phyloP scores from a whole-genome alignment of 2,888 invertebrate genomes.

The Lasioglossum lativentre region DNA sequence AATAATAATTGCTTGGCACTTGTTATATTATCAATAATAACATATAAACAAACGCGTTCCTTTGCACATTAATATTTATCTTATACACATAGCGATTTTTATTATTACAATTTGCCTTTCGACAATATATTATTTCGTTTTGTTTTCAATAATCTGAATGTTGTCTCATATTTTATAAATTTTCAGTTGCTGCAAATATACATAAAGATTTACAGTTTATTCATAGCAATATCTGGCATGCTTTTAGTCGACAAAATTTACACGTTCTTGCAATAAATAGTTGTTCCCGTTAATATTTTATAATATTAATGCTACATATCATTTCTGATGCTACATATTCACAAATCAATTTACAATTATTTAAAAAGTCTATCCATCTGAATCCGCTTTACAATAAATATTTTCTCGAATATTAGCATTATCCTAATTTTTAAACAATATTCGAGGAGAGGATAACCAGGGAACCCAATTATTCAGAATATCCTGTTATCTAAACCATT shows the following conservation, averaged over 20 bases:
- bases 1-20: background rate
- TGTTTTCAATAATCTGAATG: too few species aligned
- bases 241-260: too few species aligned
- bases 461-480: conserved; percentile 5
- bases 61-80: background rate
- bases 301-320: too few species aligned
- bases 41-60: background rate
- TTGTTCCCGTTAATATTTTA: background rate
- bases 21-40: background rate
- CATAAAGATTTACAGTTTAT: background rate
- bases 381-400: too few species aligned
- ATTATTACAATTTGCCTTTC: background rate
- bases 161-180: background rate
- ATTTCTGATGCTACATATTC: background rate
- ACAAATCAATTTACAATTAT: background rate
- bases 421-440: background rate
- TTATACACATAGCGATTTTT: background rate
- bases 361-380: background rate
- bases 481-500: conserved; percentile 1
- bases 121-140: background rate
- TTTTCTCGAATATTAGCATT: background rate
- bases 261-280: background rate
- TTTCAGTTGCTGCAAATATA: background rate
- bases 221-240: too few species aligned
- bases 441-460: background rate